A percentile compares a stretch with the other conserved stretches of the same genome.
Conservation (phyloP, 2,797 vertebrate species). For the Acomys russatus region DNA sequence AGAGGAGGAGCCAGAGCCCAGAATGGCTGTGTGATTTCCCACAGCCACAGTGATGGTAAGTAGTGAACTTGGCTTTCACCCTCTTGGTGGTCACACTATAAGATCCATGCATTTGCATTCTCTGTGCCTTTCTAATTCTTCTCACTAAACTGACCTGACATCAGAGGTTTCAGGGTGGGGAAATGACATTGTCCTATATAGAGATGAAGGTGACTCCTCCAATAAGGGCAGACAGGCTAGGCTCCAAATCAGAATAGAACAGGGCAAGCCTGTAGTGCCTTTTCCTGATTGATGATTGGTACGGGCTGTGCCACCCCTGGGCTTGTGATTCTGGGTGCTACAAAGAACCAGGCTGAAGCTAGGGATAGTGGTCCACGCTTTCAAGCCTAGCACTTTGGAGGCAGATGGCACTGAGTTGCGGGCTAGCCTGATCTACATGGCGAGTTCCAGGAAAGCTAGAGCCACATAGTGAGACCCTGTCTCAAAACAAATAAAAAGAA, state of each 20-base stretch:
- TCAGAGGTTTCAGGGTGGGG: too few species aligned
- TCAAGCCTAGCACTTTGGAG: background rate
- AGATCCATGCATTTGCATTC: too few species aligned
- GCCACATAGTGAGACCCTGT: background rate
- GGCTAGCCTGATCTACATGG: background rate
- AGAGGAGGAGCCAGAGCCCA: too few species aligned
- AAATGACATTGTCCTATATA: background rate
- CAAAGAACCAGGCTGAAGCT: background rate
- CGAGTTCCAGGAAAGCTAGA: background rate
- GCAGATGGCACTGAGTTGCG: background rate
- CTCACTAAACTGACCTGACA: background rate
- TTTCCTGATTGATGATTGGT: background rate
- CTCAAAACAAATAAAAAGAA: background rate
- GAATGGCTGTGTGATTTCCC: background rate
- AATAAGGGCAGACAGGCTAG: background rate
- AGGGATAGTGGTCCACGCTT: background rate
- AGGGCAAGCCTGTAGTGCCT: background rate
- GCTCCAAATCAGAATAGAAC: background rate
- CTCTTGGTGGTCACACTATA: background rate
- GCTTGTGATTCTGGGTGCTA: background rate
- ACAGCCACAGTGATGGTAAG: background rate
- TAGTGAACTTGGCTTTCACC: background rate
- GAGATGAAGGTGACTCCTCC: background rate
- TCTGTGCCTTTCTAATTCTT: background rate
- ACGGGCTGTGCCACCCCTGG: background rate